Base-by-base conservation (phyloP, 2,888 invertebrate genomes). In the Apantesis nais region DNA sequence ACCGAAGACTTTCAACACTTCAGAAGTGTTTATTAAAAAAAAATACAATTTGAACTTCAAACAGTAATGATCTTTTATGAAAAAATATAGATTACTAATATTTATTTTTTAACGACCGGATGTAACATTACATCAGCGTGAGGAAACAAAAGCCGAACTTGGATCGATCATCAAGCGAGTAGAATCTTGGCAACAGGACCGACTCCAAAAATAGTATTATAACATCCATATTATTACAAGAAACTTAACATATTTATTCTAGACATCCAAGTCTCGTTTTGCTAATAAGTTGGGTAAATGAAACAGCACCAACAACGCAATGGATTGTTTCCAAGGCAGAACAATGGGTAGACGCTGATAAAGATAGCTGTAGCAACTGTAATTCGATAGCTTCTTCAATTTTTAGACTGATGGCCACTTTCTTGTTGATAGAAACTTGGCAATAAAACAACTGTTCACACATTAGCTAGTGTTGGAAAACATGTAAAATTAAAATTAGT, bases 131-230 rank as follows among this genome's bases (percentile, higher is more conserved):
- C 79, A 81, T 84, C 82, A 84, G 76, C 67, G 74, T 76, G 65
- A 83, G 86, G 86, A 89, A 90, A 87, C 87, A 88, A 87, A 85
- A 85, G 79, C 81, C 86, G 82, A 73, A 81, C 79, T 72, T 80
- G 82, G 79, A 87, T 88, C n/a, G n/a, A n/a, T n/a, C n/a, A n/a
- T n/a, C 88, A 90, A 89, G 89, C 87, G 84, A 89, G 65, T 44
- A 69, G 84, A 73, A 80, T 80, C 87, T 90, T 93, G 93, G 93
- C 93, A 88, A 77, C 73, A 58, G 39, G 69, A 82, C 88, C 86
- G 86, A 89, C 86, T 87, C 86, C 89, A 82, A 84, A 82, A 87
- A 85, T 86, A 83, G 78, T 80, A 75, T 80, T 80, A 29, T 7
- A 79, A 80, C 83, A 75, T 82, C 80, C 79, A 82, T 79, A 75